Evolutionary conservation across 2,797 vertebrate species (phyloP), one percentile per base, ranked within the genome.

Genomic region (Cichlasoma orientale): DNA sequence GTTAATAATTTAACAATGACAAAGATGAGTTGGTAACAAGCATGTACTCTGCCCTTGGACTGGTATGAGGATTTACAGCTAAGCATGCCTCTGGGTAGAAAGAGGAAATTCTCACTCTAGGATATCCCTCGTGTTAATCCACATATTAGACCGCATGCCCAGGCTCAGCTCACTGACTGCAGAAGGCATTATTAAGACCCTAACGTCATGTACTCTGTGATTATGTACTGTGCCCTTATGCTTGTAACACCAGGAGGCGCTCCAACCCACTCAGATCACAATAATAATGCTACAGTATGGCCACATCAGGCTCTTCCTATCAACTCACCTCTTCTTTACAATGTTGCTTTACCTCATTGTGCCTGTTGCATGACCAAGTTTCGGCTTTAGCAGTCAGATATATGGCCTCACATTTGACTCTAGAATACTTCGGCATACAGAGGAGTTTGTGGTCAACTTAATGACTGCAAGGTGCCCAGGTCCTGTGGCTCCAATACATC

Each of bases 81-180:
- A 29, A 84, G 79, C 53, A 61, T 79, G 70, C 78, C n/a, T 57
- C 38, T 59, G 75, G 77, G 59, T 73, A 56, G 31, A 76, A 56
- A 56, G 55, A 72, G 58, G 57, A 77, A 68, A 82, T 68, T 82
- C 59, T 79, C 69, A 50, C 47, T 84, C 71, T 14, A 53, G 54
- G 27, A 77, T 83, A 59, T 86, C 56, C 71, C 71, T 79, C 31
- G 53, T 69, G 68, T n/a, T 86, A 88, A 88, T 90, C 85, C 85
- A 72, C 61, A 77, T 75, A 85, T 74, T 80, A 80, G 82, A 78
- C 78, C 59, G 25, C 56, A 76, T 52, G 41, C 77, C 53, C 68
- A 5, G 6, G 61, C 71, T 78, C 50, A 63, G 70, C 78, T 77
- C 61, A 18, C 25, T 63, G 56, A 72, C 80, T 82, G 79, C 79